Evolutionary conservation across 2,888 invertebrate genomes (phyloP).

Genomic region (Saturnia japonica): DNA sequence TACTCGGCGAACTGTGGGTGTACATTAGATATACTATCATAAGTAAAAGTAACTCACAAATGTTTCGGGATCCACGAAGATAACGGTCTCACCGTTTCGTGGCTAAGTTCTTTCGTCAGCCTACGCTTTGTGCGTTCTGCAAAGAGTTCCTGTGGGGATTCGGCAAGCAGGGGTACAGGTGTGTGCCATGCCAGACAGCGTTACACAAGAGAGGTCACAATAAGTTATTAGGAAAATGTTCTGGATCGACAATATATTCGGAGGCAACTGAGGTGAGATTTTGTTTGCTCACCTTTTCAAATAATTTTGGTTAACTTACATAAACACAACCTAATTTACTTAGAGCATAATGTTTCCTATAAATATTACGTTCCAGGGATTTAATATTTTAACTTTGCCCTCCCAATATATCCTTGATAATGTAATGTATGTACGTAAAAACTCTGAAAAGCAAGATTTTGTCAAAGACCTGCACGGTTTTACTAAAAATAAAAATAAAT

Average conservation of each 20-base stretch:
- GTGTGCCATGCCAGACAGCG: conserved; percentile 97
- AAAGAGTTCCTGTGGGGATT: conserved; percentile 99
- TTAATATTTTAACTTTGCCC: too few species aligned
- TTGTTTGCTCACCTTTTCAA: not conserved
- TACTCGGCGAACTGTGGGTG: too few species aligned
- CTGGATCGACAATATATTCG: conserved; percentile 95
- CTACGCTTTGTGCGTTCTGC: conserved; percentile 98
- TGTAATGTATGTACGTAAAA: too few species aligned
- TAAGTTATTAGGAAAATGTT: conserved; percentile 96
- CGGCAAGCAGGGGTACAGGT: conserved; percentile 99
- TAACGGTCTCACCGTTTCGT: conserved; percentile 97
- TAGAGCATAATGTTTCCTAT: too few species aligned
- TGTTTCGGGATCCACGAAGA: conserved; percentile 95
- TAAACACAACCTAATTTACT: not conserved
- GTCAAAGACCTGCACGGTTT: too few species aligned
- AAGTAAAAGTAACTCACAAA: too few species aligned
- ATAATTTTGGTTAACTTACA: not conserved
- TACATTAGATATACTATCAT: too few species aligned
- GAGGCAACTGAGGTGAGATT: conserved; percentile 94
- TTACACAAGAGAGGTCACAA: conserved; percentile 98
- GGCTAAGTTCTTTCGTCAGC: conserved; percentile 98
- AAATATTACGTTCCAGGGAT: too few species aligned
- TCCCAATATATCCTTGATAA: too few species aligned
- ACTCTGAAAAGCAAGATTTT: too few species aligned
- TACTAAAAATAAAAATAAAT: too few species aligned